Percentiles rank a stretch among this genome's conserved stretches.
These are phyloP conservation scores for Butastur rufipennis DNA, from an alignment of 2,113 vertebrate genomes.

Conservation along the genomic window DNA sequence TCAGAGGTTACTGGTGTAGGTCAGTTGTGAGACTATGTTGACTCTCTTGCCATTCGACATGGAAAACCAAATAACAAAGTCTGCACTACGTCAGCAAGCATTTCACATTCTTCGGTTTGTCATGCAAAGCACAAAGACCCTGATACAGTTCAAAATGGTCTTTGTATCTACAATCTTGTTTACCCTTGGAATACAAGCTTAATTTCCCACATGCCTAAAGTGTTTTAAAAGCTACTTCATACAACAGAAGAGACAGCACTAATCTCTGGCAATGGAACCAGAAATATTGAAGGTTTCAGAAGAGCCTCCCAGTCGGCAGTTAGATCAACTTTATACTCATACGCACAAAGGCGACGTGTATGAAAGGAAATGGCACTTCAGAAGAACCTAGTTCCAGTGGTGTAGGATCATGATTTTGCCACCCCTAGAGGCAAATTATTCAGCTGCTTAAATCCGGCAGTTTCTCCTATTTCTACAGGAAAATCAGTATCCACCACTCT, in stretches of 20 bases:
- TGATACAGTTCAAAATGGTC: constrained; percentile 30
- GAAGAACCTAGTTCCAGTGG: neutral
- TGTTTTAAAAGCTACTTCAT: constrained; percentile 33
- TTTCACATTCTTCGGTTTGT: constrained; percentile 53
- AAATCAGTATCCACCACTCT: neutral
- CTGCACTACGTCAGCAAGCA: constrained; percentile 40
- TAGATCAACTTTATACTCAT: neutral
- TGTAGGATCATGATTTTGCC: neutral
- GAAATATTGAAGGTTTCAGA: neutral
- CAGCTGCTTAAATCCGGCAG: neutral
- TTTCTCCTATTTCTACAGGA: neutral
- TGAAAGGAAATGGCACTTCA: neutral
- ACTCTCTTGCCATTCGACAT: constrained; percentile 50
- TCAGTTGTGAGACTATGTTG: constrained; percentile 42
- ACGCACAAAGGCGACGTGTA: neutral
- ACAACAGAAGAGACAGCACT: neutral
- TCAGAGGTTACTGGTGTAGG: constrained; percentile 37
- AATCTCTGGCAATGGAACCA: neutral
- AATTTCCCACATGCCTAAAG: constrained; percentile 39
- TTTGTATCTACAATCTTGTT: constrained; percentile 55
- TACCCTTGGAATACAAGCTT: constrained; percentile 37
- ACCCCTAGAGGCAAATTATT: neutral
- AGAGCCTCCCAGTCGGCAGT: neutral
- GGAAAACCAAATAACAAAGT: constrained; percentile 61
- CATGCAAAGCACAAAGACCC: constrained; percentile 53